phyloP scores from a whole-genome alignment of 2,113 vertebrate species.

The Oreochromis aureus region DNA sequence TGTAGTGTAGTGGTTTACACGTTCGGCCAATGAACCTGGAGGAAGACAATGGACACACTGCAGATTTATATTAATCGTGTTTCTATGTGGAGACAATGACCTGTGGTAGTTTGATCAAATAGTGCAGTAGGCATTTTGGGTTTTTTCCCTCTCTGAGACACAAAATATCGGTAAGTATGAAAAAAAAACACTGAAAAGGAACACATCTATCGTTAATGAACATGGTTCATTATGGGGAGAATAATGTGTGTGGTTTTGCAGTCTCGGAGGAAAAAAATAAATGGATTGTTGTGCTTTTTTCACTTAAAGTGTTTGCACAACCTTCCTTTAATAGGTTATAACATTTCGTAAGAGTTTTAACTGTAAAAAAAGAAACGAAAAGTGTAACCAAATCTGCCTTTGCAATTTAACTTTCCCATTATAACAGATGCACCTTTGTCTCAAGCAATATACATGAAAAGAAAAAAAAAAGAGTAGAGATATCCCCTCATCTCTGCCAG shows the following conservation, averaged over 20 bases:
- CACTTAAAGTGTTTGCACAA: background rate
- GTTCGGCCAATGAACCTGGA: background rate
- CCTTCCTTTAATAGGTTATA: background rate
- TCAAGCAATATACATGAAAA: background rate
- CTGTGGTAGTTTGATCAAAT: background rate
- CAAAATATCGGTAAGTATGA: background rate
- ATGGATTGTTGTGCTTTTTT: background rate
- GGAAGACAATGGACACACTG: background rate
- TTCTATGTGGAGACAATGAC: background rate
- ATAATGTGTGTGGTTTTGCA: background rate
- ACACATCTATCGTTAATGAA: background rate
- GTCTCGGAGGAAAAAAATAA: background rate
- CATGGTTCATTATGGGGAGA: background rate
- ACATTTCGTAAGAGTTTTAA: background rate
- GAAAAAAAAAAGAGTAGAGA: background rate
- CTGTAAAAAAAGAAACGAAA: background rate
- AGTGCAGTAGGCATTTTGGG: background rate
- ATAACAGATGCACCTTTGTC: background rate
- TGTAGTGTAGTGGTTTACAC: background rate
- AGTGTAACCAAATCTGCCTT: background rate
- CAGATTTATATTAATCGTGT: background rate
- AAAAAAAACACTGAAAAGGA: background rate
- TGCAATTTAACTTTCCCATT: background rate
- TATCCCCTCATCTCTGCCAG: background rate
- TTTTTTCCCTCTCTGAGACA: background rate